A percentile compares a stretch with the other conserved stretches of the same genome.
phyloP scores from a whole-genome alignment of 23 tunicate species.

The Halocynthia aurantium region DNA sequence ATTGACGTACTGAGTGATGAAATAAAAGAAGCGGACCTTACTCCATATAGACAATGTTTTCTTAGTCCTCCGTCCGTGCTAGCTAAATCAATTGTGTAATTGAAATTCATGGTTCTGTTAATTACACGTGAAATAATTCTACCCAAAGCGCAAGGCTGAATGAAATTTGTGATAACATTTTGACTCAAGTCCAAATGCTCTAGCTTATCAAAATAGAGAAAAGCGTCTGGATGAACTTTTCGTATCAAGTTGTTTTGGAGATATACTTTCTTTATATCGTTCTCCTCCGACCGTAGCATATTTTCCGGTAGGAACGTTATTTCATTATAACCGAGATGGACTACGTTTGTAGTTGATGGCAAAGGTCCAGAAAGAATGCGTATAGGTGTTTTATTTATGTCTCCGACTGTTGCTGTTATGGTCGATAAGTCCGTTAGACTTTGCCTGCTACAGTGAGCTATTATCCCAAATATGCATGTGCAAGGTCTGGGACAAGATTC shows the following conservation, averaged over 20 bases:
- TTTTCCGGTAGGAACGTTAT: slow-evolving; percentile 10
- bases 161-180: slow-evolving; percentile 22
- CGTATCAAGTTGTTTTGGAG: slow-evolving; percentile 39
- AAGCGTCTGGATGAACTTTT: slow-evolving; percentile 24
- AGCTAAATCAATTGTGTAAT: too few species aligned
- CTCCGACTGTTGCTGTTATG: not conserved
- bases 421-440: slow-evolving; percentile 4
- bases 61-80: too few species aligned
- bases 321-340: slow-evolving; percentile 31
- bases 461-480: slow-evolving; percentile 12
- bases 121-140: not conserved
- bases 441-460: slow-evolving; percentile 34
- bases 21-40: too few species aligned
- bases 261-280: slow-evolving; percentile 19
- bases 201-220: slow-evolving; percentile 27
- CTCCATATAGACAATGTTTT: too few species aligned
- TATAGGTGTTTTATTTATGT: not conserved
- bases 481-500: slow-evolving; percentile 25
- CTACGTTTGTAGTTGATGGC: not conserved
- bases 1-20: not conserved
- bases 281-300: slow-evolving; percentile 11
- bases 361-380: too few species aligned
- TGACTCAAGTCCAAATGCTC: slow-evolving; percentile 42
- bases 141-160: slow-evolving; percentile 2
- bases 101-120: not conserved